These are phyloP conservation scores for Poecilia latipinna DNA, from an alignment of 2,113 vertebrate species.

Conservation along the genomic window DNA sequence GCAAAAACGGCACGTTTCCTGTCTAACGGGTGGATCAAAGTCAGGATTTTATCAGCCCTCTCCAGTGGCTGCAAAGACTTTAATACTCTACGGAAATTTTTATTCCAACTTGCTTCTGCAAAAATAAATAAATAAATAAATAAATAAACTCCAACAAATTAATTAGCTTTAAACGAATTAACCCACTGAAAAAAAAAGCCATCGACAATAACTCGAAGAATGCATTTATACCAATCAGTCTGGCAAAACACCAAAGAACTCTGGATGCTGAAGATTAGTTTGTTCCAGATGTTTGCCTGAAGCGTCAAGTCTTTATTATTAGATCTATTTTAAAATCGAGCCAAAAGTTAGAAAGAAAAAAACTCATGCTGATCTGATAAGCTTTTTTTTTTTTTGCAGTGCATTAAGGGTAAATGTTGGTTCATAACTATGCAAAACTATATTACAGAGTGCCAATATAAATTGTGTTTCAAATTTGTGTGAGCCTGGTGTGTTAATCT, in stretches of 20 bases:
- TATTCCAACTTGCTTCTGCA: neutral
- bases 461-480: too few species aligned
- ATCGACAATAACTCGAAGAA: neutral
- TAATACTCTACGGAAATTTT: conserved; percentile 4
- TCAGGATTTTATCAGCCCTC: conserved; percentile 69
- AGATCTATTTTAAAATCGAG: too few species aligned
- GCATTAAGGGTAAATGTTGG: too few species aligned
- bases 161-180: neutral
- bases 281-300: neutral
- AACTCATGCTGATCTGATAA: too few species aligned
- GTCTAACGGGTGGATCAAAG: conserved; percentile 74
- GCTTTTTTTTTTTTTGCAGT: too few species aligned
- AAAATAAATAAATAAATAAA: neutral
- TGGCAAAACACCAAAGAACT: neutral
- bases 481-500: too few species aligned
- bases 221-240: neutral
- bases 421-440: too few species aligned
- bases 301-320: neutral
- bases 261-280: too few species aligned
- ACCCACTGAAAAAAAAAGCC: neutral
- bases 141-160: neutral
- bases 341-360: too few species aligned
- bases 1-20: conserved; percentile 40
- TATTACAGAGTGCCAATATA: too few species aligned
- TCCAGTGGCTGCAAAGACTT: conserved; percentile 47